A percentile compares a stretch with the other conserved stretches of the same genome.
Evolutionary conservation across 2,888 invertebrate species (phyloP).

Genomic region (Exephanes ischioxanthus): DNA sequence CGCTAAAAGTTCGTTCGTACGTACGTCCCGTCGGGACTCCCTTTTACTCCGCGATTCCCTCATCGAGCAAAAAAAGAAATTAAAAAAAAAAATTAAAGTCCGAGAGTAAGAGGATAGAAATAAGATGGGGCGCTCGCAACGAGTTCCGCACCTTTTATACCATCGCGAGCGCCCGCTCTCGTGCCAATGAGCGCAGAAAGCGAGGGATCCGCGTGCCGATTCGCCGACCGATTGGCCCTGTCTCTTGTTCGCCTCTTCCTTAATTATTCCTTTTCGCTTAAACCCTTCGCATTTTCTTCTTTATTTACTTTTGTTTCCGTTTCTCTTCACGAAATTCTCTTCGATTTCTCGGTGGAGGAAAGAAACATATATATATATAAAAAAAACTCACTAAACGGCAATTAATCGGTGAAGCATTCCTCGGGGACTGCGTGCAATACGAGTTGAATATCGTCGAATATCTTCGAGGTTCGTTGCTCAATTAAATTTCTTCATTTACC

Average conservation of each 20-base stretch:
- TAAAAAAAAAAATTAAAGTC: slow-evolving; percentile 19
- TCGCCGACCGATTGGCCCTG: slow-evolving; percentile 31
- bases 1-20: slow-evolving; percentile 6
- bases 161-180: slow-evolving; percentile 17
- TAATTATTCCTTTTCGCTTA: slow-evolving; percentile 58
- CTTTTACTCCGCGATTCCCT: slow-evolving; percentile 35
- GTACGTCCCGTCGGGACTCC: slow-evolving; percentile 3
- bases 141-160: slow-evolving; percentile 37
- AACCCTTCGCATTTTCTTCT: slow-evolving; percentile 36
- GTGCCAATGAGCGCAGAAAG: slow-evolving; percentile 56
- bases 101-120: slow-evolving; percentile 50
- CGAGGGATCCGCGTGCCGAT: slow-evolving; percentile 61
- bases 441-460: slow-evolving; percentile 32
- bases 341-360: slow-evolving; percentile 54
- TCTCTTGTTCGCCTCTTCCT: slow-evolving; percentile 46
- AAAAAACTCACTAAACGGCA: slow-evolving; percentile 12
- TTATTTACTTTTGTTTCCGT: slow-evolving; percentile 26
- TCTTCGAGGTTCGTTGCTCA: slow-evolving; percentile 8
- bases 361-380: no score
- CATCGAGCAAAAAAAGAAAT: slow-evolving; percentile 44
- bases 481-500: slow-evolving; percentile 51
- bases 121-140: slow-evolving; percentile 48
- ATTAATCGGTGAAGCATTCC: slow-evolving; percentile 33
- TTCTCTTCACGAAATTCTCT: slow-evolving; percentile 56
- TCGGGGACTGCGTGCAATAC: slow-evolving; percentile 26